Percentiles rank a stretch among this genome's conserved stretches.
Conservation (phyloP, 2,797 vertebrate genomes). For the Meda fulgida region DNA sequence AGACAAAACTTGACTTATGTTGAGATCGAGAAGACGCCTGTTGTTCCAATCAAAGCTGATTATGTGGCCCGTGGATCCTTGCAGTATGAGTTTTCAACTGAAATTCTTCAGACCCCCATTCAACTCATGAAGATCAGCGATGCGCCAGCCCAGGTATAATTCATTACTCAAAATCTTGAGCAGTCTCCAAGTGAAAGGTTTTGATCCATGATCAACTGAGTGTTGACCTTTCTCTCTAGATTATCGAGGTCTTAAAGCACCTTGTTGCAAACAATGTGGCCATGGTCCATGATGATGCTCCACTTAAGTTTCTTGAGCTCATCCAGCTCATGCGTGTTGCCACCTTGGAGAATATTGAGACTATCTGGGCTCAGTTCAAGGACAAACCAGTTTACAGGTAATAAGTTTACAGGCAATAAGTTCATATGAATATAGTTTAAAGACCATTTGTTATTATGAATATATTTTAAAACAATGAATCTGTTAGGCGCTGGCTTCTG, state of each 20-base stretch:
- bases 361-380: conserved; percentile 78
- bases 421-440: not conserved
- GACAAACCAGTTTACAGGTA: conserved; percentile 77
- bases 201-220: not conserved
- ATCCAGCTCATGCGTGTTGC: conserved; percentile 81
- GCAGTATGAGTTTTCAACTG: conserved; percentile 76
- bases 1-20: conserved; percentile 81
- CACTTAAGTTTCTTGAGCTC: conserved; percentile 82
- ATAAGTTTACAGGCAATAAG: conserved; percentile 47
- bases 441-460: not conserved
- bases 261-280: conserved; percentile 74
- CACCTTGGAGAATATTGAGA: conserved; percentile 72
- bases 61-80: conserved; percentile 79
- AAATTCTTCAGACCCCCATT: conserved; percentile 77
- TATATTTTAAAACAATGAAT: not conserved
- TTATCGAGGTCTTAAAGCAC: conserved; percentile 78
- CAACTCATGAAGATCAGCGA: conserved; percentile 70
- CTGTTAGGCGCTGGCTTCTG: conserved; percentile 77
- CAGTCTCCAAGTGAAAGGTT: not conserved
- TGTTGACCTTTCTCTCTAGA: conserved; percentile 66
- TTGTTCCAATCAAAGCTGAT: conserved; percentile 64
- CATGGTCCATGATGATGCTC: conserved; percentile 78
- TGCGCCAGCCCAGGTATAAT: conserved; percentile 73
- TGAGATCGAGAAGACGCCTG: conserved; percentile 59
- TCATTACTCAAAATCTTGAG: not conserved